Evolutionary conservation across 2,797 vertebrate species (phyloP), one percentile per base, ranked within the genome.

Genomic region (Malurus splendens): DNA sequence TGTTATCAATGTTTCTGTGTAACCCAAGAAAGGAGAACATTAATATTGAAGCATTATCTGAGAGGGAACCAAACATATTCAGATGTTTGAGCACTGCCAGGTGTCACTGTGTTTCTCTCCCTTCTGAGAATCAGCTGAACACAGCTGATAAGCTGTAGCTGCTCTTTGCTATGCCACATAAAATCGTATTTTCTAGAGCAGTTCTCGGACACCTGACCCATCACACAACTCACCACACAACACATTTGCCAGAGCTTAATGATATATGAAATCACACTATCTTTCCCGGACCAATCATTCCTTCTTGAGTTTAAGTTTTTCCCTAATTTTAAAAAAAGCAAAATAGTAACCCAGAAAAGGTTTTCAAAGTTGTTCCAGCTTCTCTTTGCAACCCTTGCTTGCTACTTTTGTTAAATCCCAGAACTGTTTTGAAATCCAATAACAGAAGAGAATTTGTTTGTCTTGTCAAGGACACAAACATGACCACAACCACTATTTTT

Each of bases 341-440:
- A 67, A 32, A 83, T 50, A 51, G 30, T 79, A 45, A 59, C 64
- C 39, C 36, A 68, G 10, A 19, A 62, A 48, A 54, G 18, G n/a
- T 45, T 79, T 93, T 68, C 87, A 64, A 62, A 93, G 48, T 73
- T 77, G 27, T 81, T 94, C 33, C 91, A 89, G 19, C 9, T 91
- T 93, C 95, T 96, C 92, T 94, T 96, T 95, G 89, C 86, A 88
- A 95, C 73, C 76, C 61, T 80, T 95, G 82, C 45, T 54, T 74
- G 16, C 11, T 42, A 39, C 62, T 93, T 93, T 93, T 85, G 90
- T 90, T 92, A 93, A 93, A 93, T 89, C 86, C 91, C 75, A 94
- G 45, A 33, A 87, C 70, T 91, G 75, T 82, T 93, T 94, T 94
- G 87, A 92, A 74, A 90, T 82, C 65, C 25, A 82, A 72, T 44